Evolutionary conservation across 2,113 vertebrate species (phyloP), one percentile per base, ranked within the genome.

Genomic region (Sitta europaea): DNA sequence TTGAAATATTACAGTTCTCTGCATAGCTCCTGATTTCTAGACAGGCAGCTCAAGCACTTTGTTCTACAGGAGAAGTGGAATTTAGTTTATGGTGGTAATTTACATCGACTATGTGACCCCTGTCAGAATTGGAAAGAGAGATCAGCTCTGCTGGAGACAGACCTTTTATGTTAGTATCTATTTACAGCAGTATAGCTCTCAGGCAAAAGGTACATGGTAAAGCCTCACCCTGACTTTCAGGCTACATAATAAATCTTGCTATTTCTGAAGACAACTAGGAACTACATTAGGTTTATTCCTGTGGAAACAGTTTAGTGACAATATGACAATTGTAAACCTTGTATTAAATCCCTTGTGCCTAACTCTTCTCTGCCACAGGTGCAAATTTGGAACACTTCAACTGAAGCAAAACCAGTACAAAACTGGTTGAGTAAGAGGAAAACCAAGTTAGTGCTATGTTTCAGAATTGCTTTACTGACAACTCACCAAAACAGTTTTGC

Each of bases 51-150:
- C 75, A 76, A 92, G 81, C 74, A 94, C 90, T 96, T 80, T 88
- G 66, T 94, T 96, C 94, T 67, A 77, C 63, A 36, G 57, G 22
- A 96, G 90, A 90, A 59, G 71, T 86, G 90, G 95, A 96, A 95
- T 97, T 96, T 73, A 76, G 71, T 93, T 96, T 97, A 93, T 86
- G 92, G 87, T 73, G 96, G 85, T 96, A 94, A 97, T 97, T 96
- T 96, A 96, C 95, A 93, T 48, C 51, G 92, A 63, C 82, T 95
- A 36, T 92, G 85, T 96, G 96, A 96, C 95, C 93, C 71, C 92
- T 96, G 95, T 96, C 93, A 96, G 90, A 86, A 95, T 19, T 77
- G 90, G 94, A 96, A 83, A 96, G 90, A 85, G 90, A 95, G 90
- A 95, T 92, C 92, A 95, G 72, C 92, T 93, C 94, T 94, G 85